These are phyloP conservation scores for Athripsodes cinereus DNA, from an alignment of 2,888 invertebrate genomes.

Conservation along the genomic window DNA sequence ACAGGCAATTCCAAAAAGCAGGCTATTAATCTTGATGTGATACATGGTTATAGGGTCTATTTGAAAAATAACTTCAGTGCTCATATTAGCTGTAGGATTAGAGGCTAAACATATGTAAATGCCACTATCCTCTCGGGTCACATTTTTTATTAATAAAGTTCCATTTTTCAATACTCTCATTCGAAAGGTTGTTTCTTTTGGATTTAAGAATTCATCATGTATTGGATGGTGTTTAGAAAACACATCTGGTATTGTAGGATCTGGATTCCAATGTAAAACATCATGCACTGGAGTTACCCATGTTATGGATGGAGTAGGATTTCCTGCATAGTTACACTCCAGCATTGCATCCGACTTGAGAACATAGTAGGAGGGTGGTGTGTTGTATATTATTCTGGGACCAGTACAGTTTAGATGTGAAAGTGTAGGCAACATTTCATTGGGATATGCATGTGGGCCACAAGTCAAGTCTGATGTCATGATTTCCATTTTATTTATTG, in stretches of 20 bases:
- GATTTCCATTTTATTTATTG: slow-evolving; percentile 46
- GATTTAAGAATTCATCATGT: slow-evolving; percentile 49
- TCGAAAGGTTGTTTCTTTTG: slow-evolving; percentile 48
- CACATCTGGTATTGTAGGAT: slow-evolving; percentile 57
- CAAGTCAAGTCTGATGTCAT: slow-evolving; percentile 60
- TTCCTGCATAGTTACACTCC: slow-evolving; percentile 70
- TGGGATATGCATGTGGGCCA: slow-evolving; percentile 55
- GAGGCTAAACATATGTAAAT: slow-evolving; percentile 79
- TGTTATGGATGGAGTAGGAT: slow-evolving; percentile 72
- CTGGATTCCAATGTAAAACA: slow-evolving; percentile 74
- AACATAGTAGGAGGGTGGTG: slow-evolving; percentile 57
- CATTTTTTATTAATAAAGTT: slow-evolving; percentile 63
- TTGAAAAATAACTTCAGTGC: slow-evolving; percentile 67
- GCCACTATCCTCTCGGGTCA: slow-evolving; percentile 76
- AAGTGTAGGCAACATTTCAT: slow-evolving; percentile 65
- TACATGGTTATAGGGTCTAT: slow-evolving; percentile 83
- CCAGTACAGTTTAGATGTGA: slow-evolving; percentile 66
- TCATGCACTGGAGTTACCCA: slow-evolving; percentile 77
- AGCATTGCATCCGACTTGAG: slow-evolving; percentile 63
- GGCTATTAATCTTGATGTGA: slow-evolving; percentile 76
- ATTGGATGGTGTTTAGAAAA: slow-evolving; percentile 60
- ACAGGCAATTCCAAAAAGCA: slow-evolving; percentile 73
- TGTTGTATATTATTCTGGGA: slow-evolving; percentile 54
- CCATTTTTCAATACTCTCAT: slow-evolving; percentile 70
- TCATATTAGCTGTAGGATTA: slow-evolving; percentile 75